Evolutionary conservation across 1,140 invertebrate genomes (phyloP), one percentile per base, ranked within the genome.

Genomic region (Zaprionus africanus): DNA sequence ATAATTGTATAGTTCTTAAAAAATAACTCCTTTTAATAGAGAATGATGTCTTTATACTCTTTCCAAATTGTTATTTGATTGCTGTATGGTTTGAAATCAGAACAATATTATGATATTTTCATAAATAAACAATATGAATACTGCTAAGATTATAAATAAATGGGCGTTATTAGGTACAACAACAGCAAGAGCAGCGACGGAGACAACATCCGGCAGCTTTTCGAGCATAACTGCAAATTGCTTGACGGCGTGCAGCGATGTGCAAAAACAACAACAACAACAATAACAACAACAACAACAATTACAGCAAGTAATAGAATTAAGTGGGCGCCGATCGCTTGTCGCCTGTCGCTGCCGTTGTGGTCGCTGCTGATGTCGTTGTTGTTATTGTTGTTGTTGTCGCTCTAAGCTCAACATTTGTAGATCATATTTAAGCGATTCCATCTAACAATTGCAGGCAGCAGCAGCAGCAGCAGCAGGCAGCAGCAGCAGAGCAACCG

Each of bases 381-480:
- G 31, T 63, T 53, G 53, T 60, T 66, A 53, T 51, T 64, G 26
- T 75, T 63, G 67, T 28, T 63, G 68, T 46, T 60, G 57, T 62
- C 49, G 65, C 49, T 79, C 63, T 66, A 75, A 51, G 38, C 43
- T 67, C 56, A 76, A 78, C 86, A 85, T 85, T 88, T 92, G 71
- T 92, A 92, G 90, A 92, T 91, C 90, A 87, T 79, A 92, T 90
- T 81, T 80, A 82, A 76, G 79, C 76, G 78, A 72, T 85, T 85
- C 71, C 65, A 81, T 81, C 81, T 80, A 82, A 77, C 79, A 82
- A 79, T 79, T 56, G 82, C 60, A 76, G 76, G 79, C 79, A 81
- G 24, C 38, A 26, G 26, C 22, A 53, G 63, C 53, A 53, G 34
- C 34, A 69, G 24, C 22, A 22, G 70, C 62, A 15, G 61, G 73